A percentile compares a stretch with the other conserved stretches of the same genome.
Conservation (phyloP, 64 coral and sea anemone species). For the Stylophora pistillata region DNA sequence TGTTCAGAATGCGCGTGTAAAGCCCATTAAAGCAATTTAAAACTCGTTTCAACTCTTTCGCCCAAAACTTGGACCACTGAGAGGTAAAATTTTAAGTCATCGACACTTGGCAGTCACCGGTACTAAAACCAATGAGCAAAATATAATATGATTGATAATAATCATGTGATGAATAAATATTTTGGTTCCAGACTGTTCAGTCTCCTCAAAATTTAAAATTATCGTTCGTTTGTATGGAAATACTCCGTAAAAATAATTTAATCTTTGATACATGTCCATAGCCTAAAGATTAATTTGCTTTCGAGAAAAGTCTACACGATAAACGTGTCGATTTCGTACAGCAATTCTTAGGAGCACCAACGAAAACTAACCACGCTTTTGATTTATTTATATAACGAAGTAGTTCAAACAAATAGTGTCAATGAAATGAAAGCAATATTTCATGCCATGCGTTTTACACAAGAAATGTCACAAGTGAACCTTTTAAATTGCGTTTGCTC, state of each 20-base stretch:
- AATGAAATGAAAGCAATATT: background rate
- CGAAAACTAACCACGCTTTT: background rate
- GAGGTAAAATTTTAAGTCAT: background rate
- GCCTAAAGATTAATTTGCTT: background rate
- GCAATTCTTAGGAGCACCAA: background rate
- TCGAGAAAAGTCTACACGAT: background rate
- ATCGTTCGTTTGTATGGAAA: slow-evolving; percentile 15
- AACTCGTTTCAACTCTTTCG: too few relatives aligned
- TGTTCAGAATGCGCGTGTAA: too few relatives aligned
- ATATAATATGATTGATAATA: background rate
- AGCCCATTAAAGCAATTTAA: too few relatives aligned
- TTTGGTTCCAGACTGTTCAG: background rate
- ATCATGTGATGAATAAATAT: background rate
- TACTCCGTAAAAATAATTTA: background rate
- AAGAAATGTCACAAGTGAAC: background rate
- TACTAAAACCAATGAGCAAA: background rate
- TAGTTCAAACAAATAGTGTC: background rate
- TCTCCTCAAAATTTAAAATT: background rate
- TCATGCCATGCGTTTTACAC: slow-evolving; percentile 7
- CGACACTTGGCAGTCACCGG: background rate
- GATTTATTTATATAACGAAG: background rate
- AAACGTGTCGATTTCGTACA: background rate
- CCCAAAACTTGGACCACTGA: too few relatives aligned
- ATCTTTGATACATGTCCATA: background rate
- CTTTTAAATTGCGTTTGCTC: slow-evolving; percentile 15